These are phyloP conservation scores for Pegoplata infirma DNA, from an alignment of 2,888 invertebrate species.

Conservation along the genomic window DNA sequence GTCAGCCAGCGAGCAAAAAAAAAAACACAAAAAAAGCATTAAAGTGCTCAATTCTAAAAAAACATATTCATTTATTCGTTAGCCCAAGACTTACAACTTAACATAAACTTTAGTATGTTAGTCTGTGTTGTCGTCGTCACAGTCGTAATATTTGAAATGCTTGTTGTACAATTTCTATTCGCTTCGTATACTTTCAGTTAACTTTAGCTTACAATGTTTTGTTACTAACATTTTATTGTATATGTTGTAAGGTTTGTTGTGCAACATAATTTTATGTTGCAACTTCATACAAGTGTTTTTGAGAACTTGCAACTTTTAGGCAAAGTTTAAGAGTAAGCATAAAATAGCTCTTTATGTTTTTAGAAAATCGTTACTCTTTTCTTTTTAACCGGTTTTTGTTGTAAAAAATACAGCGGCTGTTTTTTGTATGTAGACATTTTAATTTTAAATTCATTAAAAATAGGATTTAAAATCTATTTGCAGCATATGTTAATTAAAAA, in stretches of 20 bases:
- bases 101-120: not conserved
- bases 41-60: not conserved
- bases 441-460: too few species aligned
- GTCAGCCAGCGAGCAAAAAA: too few species aligned
- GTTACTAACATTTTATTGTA: not conserved
- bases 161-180: not conserved
- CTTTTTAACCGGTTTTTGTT: not conserved
- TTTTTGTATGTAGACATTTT: too few species aligned
- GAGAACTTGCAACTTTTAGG: not conserved
- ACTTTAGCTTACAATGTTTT: not conserved
- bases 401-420: not conserved
- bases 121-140: not conserved
- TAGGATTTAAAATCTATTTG: too few species aligned
- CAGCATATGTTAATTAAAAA: too few species aligned
- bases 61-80: too few species aligned
- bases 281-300: conserved; percentile 16
- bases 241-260: not conserved
- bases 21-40: too few species aligned
- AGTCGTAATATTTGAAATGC: not conserved
- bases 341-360: not conserved
- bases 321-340: conserved; percentile 13
- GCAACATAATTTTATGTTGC: conserved; percentile 28
- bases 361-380: not conserved
- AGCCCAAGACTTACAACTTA: not conserved
- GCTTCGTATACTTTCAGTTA: not conserved